Evolutionary conservation across 2,797 vertebrate species (phyloP), one percentile per base, ranked within the genome.

Genomic region (Lithobates pipiens): DNA sequence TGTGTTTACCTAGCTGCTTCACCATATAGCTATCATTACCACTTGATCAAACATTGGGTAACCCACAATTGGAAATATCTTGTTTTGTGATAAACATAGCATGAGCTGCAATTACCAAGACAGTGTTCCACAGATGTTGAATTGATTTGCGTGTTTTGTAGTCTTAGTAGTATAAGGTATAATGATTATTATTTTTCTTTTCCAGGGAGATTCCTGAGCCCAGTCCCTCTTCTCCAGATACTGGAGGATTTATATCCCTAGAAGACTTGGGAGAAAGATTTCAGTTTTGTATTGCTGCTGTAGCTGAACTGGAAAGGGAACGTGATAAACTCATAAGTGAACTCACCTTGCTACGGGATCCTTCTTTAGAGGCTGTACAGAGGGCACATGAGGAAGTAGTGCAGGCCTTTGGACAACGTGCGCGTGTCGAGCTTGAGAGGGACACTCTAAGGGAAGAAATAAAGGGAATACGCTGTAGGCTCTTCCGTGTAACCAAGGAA

Each of bases 401-500:
- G 77, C 93, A 91, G 0, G 95, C 94, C 3, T 93, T 91, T 88
- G 90, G 92, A 81, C 91, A 93, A 76, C 94, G 96, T 0, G 92
- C 95, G 18, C 93, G 93, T 78, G 93, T 92, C 67, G 95, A 97
- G 90, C 90, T 97, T 83, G 96, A 96, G 89, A 93, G 94, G 72
- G 90, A 93, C 1, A 89, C 92, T 63, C 91, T 97, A 74, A 88
- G 90, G 76, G 95, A 97, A 18, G 96, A 99, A 76, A 94, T 95
- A 88, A 90, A 92, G 2, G 93, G 93, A 89, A 94, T 96, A 90
- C 98, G 96, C 89, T 95, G 93, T 92, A 96, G 94, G 70, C 91
- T 98, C 6, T 97, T 99, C 84, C 88, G 89, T 83, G 93, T 95
- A 70, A 95, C 95, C 1, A 96, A 96, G 90, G 95, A 96, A 50